phyloP scores from a whole-genome alignment of 2,888 invertebrate species.

The Pristionchus arcanus region DNA sequence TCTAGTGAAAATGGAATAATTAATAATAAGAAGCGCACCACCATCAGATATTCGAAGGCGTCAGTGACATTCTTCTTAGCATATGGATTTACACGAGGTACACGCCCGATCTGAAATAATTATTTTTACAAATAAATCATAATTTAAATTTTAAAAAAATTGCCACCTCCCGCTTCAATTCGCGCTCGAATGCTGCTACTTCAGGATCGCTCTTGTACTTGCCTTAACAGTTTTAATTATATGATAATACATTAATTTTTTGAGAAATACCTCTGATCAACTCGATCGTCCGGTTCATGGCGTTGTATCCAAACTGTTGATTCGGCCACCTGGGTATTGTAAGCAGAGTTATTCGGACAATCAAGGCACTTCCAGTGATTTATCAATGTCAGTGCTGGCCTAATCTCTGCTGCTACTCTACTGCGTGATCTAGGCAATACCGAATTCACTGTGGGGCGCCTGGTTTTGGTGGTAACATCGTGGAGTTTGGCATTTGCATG shows the following conservation, averaged over 20 bases:
- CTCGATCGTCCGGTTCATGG: slow-evolving; percentile 29
- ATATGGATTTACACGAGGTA: neutral
- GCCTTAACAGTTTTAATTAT: neutral
- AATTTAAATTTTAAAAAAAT: too few species aligned
- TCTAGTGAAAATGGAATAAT: too few species aligned
- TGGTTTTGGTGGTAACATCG: too few species aligned
- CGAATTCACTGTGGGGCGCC: too few species aligned
- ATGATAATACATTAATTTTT: too few species aligned
- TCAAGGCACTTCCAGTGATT: too few species aligned
- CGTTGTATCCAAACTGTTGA: neutral
- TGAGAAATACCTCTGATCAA: neutral
- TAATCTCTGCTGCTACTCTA: too few species aligned
- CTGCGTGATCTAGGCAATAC: too few species aligned
- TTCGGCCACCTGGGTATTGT: neutral
- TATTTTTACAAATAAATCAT: neutral
- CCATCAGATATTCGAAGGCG: neutral
- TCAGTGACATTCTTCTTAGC: neutral
- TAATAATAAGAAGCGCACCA: neutral
- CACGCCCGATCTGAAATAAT: neutral
- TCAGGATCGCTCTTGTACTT: slow-evolving; percentile 28
- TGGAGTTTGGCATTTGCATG: too few species aligned
- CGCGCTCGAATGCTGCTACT: neutral
- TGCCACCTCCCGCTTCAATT: slow-evolving; percentile 20
- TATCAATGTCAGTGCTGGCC: too few species aligned
- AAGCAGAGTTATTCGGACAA: too few species aligned